Evolutionary conservation across 2,113 vertebrate species (phyloP).

Genomic region (Neolamprologus brichardi): DNA sequence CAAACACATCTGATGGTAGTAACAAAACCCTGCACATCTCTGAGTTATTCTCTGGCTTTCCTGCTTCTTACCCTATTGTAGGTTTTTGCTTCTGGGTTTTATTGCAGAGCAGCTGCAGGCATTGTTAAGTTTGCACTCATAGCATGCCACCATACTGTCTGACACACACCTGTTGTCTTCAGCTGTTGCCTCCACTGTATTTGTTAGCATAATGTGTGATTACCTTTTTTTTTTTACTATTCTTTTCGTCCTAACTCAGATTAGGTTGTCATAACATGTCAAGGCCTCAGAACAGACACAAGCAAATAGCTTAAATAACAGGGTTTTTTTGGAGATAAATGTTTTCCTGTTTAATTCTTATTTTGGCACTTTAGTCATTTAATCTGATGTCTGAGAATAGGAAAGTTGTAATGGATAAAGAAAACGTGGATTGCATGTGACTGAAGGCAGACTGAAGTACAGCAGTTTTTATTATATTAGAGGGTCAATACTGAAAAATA

Average conservation of each 20-base stretch:
- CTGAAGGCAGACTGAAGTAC: no score
- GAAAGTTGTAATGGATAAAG: neutral
- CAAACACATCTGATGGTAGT: neutral
- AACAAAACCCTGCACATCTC: neutral
- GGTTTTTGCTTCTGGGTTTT: neutral
- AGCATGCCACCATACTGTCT: neutral
- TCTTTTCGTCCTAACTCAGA: rapidly evolving
- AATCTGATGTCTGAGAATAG: neutral
- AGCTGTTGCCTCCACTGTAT: neutral
- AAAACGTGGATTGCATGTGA: neutral
- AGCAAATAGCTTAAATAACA: neutral
- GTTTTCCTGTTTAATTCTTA: neutral
- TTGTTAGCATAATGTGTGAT: neutral
- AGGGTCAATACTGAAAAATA: neutral
- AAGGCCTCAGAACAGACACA: neutral
- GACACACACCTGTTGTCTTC: neutral
- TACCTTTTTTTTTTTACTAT: neutral
- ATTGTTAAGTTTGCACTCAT: neutral
- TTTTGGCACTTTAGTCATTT: neutral
- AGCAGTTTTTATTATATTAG: neutral
- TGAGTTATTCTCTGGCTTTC: neutral
- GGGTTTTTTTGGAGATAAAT: neutral
- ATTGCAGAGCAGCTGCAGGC: neutral
- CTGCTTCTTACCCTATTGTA: neutral
- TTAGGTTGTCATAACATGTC: neutral